A percentile compares a stretch with the other conserved stretches of the same genome.
Conservation (phyloP, 2,797 vertebrate genomes). For the Pangasius larnaudii region DNA sequence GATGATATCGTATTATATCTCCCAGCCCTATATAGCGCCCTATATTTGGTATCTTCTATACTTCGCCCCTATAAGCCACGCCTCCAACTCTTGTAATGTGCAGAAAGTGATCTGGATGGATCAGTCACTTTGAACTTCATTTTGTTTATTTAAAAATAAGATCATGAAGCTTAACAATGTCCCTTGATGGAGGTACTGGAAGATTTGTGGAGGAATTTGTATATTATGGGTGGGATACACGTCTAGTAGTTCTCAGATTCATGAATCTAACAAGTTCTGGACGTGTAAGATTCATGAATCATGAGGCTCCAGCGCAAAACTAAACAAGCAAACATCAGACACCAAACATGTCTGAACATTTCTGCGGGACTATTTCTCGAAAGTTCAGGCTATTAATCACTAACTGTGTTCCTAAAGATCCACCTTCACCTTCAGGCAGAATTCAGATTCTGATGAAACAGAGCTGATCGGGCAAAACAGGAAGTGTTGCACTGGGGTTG, state of each 20-base stretch:
- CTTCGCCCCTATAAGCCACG: not conserved
- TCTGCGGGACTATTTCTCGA: not conserved
- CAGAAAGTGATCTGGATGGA: not conserved
- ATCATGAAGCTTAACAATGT: not conserved
- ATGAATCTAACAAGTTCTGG: not conserved
- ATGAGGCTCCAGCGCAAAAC: not conserved
- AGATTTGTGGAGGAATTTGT: not conserved
- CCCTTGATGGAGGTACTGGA: not conserved
- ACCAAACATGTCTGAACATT: not conserved
- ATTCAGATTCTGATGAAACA: not conserved
- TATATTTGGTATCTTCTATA: not conserved
- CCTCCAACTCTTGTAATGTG: too few relatives aligned
- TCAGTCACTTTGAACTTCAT: too few relatives aligned
- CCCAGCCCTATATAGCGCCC: not conserved
- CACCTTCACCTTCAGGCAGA: not conserved
- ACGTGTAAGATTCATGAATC: not conserved
- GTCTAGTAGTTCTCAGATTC: not conserved
- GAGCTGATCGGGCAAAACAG: not conserved
- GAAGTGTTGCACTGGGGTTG: not conserved
- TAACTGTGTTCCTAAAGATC: not conserved
- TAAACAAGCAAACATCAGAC: not conserved
- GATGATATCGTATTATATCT: not conserved
- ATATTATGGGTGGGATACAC: not conserved
- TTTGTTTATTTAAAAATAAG: not conserved
- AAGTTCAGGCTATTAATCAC: not conserved